Percentiles rank a stretch among this genome's conserved stretches.
phyloP scores from a whole-genome alignment of 2,113 vertebrate species.

The Nettapus auritus region DNA sequence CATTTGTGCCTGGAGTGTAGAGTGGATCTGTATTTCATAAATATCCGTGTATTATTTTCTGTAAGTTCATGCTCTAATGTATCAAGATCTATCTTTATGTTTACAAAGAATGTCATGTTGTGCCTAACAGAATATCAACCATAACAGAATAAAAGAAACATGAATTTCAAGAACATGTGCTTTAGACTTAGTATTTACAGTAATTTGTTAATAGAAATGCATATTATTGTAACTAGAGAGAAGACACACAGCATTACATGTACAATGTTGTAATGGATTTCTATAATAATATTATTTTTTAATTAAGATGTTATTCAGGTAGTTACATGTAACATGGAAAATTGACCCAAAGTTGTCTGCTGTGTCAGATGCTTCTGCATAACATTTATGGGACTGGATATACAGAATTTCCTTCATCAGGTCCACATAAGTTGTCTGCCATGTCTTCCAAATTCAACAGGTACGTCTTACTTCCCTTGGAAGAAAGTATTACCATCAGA shows the following conservation, averaged over 20 bases:
- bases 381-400: not conserved
- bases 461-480: constrained; percentile 52
- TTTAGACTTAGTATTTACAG: constrained; percentile 42
- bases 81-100: not conserved
- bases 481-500: constrained; percentile 33
- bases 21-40: not conserved
- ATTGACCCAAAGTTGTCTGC: constrained; percentile 15
- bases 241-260: constrained; percentile 3
- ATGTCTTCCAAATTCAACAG: constrained; percentile 48
- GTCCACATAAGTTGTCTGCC: not conserved
- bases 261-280: constrained; percentile 29
- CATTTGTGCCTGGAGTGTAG: not conserved
- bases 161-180: constrained; percentile 6
- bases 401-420: not conserved
- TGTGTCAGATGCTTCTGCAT: constrained; percentile 41
- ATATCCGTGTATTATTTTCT: not conserved
- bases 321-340: constrained; percentile 22
- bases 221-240: not conserved
- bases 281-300: constrained; percentile 31
- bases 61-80: constrained; percentile 21
- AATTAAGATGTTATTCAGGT: constrained; percentile 12
- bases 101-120: constrained; percentile 60
- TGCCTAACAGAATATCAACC: constrained; percentile 58
- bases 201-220: constrained; percentile 8
- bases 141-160: constrained; percentile 32